Evolutionary conservation across 1,140 invertebrate genomes (phyloP).

Genomic region (Chlorops oryzae): DNA sequence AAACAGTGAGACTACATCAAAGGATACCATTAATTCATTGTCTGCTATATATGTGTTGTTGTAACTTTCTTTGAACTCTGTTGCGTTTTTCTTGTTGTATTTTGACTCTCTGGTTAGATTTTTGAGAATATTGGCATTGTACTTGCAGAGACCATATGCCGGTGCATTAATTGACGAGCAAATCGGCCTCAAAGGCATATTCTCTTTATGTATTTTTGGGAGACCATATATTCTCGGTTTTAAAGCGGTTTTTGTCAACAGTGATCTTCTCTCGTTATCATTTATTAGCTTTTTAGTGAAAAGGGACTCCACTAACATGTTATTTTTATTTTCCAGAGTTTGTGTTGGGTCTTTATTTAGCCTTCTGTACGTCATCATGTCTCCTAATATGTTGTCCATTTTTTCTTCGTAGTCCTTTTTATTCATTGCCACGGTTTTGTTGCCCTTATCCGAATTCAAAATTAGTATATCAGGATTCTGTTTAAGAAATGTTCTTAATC

Average conservation of each 20-base stretch:
- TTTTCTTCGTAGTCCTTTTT: background rate
- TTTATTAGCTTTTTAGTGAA: background rate
- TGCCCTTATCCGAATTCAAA: constrained; percentile 2
- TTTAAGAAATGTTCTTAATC: background rate
- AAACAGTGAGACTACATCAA: too few species aligned
- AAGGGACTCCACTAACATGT: background rate
- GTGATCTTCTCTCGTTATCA: background rate
- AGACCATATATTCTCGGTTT: constrained; percentile 5
- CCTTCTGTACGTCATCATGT: constrained; percentile 1
- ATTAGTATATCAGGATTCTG: constrained; percentile 1
- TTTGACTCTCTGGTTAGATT: too few species aligned
- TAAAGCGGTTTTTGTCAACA: background rate
- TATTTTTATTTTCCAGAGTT: background rate
- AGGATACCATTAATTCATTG: too few species aligned
- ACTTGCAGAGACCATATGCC: too few species aligned
- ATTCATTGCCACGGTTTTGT: background rate
- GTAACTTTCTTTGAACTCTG: too few species aligned
- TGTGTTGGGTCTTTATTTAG: constrained; percentile 3
- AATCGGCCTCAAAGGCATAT: too few species aligned
- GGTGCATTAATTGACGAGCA: too few species aligned
- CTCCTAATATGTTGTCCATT: background rate
- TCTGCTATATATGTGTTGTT: too few species aligned
- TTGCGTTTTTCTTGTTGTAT: too few species aligned
- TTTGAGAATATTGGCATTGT: too few species aligned
- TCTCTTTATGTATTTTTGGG: constrained; percentile 2